A percentile compares a stretch with the other conserved stretches of the same genome.
Conservation (phyloP, 2,113 vertebrate species). For the Bos javanicus region DNA sequence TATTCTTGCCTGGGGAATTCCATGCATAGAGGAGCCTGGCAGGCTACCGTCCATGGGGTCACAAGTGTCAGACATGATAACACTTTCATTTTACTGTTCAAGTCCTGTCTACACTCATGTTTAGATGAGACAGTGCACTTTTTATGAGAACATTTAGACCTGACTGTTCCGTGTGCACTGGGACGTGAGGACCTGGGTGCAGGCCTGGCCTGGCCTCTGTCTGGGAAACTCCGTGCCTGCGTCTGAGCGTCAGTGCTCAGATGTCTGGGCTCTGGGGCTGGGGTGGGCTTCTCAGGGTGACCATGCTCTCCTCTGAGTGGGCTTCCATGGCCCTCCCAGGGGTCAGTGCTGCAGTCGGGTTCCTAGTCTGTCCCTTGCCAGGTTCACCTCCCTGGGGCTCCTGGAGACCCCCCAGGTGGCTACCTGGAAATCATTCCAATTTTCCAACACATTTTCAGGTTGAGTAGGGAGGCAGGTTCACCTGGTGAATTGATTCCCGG, state of each 20-base stretch:
- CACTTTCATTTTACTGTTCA: neutral
- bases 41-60: neutral
- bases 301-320: neutral
- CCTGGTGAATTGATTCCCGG: neutral
- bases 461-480: neutral
- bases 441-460: neutral
- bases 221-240: neutral
- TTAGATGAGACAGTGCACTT: neutral
- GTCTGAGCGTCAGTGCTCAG: fast-evolving
- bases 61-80: neutral
- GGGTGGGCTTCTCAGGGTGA: neutral
- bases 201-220: neutral
- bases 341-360: neutral
- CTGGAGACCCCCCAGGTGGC: neutral
- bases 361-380: neutral
- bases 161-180: fast-evolving
- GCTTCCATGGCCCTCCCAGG: neutral
- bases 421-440: neutral
- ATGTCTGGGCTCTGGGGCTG: neutral
- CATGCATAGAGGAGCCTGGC: neutral
- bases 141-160: neutral
- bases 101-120: neutral
- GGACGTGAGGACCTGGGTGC: fast-evolving
- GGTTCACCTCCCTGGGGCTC: neutral
- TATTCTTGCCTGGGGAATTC: neutral